phyloP scores from a whole-genome alignment of 2,797 vertebrate species.

The Pyrrhura leucotis region DNA sequence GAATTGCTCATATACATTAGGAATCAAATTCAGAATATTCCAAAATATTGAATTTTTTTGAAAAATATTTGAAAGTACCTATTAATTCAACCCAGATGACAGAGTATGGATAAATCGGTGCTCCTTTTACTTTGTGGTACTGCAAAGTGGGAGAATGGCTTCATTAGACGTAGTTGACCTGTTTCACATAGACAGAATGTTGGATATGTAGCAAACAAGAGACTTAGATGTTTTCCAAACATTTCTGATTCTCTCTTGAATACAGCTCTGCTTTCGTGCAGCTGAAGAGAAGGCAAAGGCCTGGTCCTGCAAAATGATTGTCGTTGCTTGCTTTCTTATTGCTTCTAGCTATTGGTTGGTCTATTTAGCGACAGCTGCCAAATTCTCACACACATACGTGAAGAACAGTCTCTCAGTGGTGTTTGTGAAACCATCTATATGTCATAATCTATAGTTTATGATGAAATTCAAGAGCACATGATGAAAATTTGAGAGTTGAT shows the following conservation, averaged over 20 bases:
- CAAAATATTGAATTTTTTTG: no score
- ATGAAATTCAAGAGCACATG: background rate
- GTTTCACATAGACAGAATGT: background rate
- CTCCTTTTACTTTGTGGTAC: background rate
- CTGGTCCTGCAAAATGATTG: background rate
- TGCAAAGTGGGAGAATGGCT: background rate
- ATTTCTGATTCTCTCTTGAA: background rate
- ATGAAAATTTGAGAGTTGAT: background rate
- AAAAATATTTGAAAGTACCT: background rate
- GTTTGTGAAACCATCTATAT: background rate
- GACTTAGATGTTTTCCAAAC: background rate
- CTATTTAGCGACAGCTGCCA: background rate
- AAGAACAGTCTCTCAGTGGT: background rate
- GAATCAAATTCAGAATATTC: background rate
- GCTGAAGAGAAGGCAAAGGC: background rate
- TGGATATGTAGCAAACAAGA: background rate
- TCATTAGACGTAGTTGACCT: background rate
- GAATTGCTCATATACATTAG: background rate
- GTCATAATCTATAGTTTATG: background rate
- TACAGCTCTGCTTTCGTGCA: background rate
- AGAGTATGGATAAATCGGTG: background rate
- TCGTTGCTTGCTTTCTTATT: background rate
- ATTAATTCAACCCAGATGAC: background rate
- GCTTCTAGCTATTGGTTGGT: background rate
- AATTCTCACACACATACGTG: fast-evolving